phyloP scores from a whole-genome alignment of 1,140 invertebrate genomes.

The Metopolophium dirhodum region DNA sequence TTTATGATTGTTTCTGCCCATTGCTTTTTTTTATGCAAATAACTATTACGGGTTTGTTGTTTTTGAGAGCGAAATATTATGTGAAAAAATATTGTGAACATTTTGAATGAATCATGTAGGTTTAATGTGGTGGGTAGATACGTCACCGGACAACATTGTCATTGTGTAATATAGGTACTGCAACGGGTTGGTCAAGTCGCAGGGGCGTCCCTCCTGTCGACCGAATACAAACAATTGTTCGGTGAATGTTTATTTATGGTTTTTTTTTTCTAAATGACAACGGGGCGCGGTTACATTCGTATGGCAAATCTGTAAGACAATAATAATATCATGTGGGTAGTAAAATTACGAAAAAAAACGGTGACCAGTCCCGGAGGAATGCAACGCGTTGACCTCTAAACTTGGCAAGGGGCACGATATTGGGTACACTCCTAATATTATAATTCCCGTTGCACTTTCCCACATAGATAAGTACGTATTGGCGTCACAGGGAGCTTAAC shows the following conservation, averaged over 20 bases:
- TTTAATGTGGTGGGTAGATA: not conserved
- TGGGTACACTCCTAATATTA: slow-evolving; percentile 4
- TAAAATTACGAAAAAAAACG: slow-evolving; percentile 1
- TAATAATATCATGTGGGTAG: slow-evolving; percentile 44
- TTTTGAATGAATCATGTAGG: not conserved
- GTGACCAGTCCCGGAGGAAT: slow-evolving; percentile 50
- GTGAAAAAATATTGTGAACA: not conserved
- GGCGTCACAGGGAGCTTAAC: not conserved
- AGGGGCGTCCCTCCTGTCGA: slow-evolving; percentile 8
- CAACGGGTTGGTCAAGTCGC: slow-evolving; percentile 17
- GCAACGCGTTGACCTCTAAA: slow-evolving; percentile 51
- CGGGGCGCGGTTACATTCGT: slow-evolving; percentile 4
- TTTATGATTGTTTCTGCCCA: not conserved
- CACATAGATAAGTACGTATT: not conserved
- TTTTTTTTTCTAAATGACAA: slow-evolving; percentile 1
- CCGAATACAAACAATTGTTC: slow-evolving; percentile 1
- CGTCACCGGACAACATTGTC: not conserved
- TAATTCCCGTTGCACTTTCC: not conserved
- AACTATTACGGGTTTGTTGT: not conserved
- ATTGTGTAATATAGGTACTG: not conserved
- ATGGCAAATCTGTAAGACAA: not conserved
- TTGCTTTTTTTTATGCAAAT: not conserved
- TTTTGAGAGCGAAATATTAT: not conserved
- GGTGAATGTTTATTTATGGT: not conserved
- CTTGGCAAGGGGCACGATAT: slow-evolving; percentile 46